Conservation (phyloP, 2,888 invertebrate genomes). For the Andrena bucephala region DNA sequence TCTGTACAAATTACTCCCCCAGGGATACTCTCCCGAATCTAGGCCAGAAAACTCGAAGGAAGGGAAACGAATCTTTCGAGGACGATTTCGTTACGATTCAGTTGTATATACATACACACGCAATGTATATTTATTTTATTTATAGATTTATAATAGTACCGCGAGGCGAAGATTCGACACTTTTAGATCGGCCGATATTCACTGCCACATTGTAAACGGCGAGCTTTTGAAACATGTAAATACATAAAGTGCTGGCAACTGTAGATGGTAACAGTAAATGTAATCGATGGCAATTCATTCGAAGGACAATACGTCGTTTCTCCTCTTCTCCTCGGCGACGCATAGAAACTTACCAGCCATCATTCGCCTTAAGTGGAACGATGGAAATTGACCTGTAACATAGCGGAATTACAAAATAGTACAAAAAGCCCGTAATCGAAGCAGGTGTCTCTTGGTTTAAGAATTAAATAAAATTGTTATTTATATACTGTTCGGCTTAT, state of each 20-base stretch:
- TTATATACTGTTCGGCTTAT: not conserved
- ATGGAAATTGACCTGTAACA: slow-evolving; percentile 8
- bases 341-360: not conserved
- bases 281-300: not conserved
- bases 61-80: slow-evolving; percentile 12
- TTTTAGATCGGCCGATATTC: slow-evolving; percentile 21
- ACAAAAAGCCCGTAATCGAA: not conserved
- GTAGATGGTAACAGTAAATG: slow-evolving; percentile 31
- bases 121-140: slow-evolving; percentile 59
- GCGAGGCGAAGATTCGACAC: slow-evolving; percentile 15
- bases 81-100: slow-evolving; percentile 29
- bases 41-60: not conserved
- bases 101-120: slow-evolving; percentile 51
- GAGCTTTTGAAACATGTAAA: slow-evolving; percentile 36
- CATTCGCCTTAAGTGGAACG: not conserved
- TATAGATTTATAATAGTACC: slow-evolving; percentile 42
- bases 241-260: slow-evolving; percentile 30
- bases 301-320: slow-evolving; percentile 6
- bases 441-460: not conserved
- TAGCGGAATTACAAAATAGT: slow-evolving; percentile 1
- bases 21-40: not conserved
- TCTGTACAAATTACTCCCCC: slow-evolving; percentile 15
- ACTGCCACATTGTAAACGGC: slow-evolving; percentile 23
- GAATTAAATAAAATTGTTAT: slow-evolving; percentile 32
- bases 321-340: slow-evolving; percentile 8